Base-by-base conservation (phyloP, 2,888 invertebrate species). In the Meghimatium bilineatum region DNA sequence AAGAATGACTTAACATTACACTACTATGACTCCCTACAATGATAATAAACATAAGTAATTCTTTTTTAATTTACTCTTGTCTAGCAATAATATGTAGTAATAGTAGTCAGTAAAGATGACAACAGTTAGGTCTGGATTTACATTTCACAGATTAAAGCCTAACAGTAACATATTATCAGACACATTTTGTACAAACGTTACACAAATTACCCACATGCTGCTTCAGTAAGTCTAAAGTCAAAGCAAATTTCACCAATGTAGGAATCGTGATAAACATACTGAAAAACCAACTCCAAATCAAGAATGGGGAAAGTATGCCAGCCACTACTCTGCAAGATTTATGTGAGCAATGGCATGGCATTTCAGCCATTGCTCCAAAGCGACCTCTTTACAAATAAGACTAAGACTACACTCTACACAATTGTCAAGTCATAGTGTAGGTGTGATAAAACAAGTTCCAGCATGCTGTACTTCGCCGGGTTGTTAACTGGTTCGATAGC, bases 391-490 rank as follows among this genome's bases (percentile, higher is more conserved):
- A 56, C 56, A 56, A 23, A n/a, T n/a, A n/a, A n/a, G 63, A n/a
- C 29, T 66, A 32, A 12, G 17, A 66, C 2, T 12, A 29, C 29
- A 26, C 23, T 60, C 10, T 60, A 5, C 5, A 60, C 49, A 60
- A 12, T 60, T n/a, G n/a, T n/a, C 12, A 5, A 26, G 23, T 77
- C 14, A 66, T 66, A 78, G 29, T n/a, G 23, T 17, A 76, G 77
- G 34, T 17, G n/a, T 44, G 20, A 66, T 23, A 20, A 34, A 60
- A 75, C 82, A 75, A 72, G 82, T 75, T 82, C 10, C 32, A 82
- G 82, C 82, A 66, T 82, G 82, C 52, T 49, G 32, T 49, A 69
- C 49, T 79, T 81, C 75, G 75, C 82, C 75, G 75, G 82, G 75
- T 49, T 49, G 82, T 14, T 69, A 49, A 49, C 82, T 66, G 49